These are phyloP conservation scores for Philhelius pedissequus DNA, from an alignment of 2,888 invertebrate genomes.

Conservation along the genomic window DNA sequence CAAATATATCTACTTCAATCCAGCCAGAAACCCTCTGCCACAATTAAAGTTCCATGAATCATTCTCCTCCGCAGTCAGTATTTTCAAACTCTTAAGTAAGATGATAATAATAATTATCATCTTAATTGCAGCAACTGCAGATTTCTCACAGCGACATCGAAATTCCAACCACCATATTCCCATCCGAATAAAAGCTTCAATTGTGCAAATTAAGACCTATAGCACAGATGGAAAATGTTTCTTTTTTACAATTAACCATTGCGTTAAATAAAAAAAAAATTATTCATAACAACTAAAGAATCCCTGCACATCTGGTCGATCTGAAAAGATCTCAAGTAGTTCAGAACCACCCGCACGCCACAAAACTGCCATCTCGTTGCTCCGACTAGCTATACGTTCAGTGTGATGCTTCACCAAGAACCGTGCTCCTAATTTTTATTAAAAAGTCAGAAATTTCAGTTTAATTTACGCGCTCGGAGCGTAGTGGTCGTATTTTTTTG, in stretches of 20 bases:
- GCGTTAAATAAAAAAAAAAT: neutral
- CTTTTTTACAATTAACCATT: constrained; percentile 16
- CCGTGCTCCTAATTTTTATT: constrained; percentile 15
- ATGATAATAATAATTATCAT: constrained; percentile 23
- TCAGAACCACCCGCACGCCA: constrained; percentile 40
- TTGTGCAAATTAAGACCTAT: constrained; percentile 59
- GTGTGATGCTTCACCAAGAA: constrained; percentile 6
- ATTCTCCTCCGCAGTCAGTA: neutral
- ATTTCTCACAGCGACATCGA: constrained; percentile 13
- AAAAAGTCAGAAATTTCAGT: constrained; percentile 49
- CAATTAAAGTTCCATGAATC: constrained; percentile 10
- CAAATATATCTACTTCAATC: constrained; percentile 20
- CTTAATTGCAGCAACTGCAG: constrained; percentile 33
- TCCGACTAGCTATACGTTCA: neutral
- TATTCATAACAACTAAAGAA: neutral
- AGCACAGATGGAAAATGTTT: neutral
- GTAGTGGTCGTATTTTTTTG: constrained; percentile 29
- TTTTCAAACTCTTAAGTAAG: neutral
- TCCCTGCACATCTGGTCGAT: constrained; percentile 48
- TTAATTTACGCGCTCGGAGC: constrained; percentile 52
- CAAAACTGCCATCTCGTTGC: constrained; percentile 1
- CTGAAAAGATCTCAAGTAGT: constrained; percentile 59
- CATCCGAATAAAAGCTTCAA: constrained; percentile 54
- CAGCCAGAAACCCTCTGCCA: constrained; percentile 32
- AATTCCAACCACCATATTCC: constrained; percentile 17